A percentile compares a stretch with the other conserved stretches of the same genome.
Conservation (phyloP, 2,113 vertebrate genomes). For the Trichomycterus rosablanca region DNA sequence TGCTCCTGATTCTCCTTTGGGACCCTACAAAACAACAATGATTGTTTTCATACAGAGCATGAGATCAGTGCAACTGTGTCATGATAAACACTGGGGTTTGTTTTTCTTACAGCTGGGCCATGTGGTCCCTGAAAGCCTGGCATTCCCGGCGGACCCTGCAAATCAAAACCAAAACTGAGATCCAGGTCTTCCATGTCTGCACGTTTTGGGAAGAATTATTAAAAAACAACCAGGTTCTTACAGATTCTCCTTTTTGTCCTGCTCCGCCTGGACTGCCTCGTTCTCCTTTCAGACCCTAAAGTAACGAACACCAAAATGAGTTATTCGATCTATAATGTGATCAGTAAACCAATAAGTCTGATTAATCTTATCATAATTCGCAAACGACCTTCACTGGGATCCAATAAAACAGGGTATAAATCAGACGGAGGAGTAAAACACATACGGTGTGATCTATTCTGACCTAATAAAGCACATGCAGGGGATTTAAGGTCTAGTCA, state of each 20-base stretch:
- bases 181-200: not conserved
- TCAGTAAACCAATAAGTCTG: not conserved
- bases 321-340: too few relatives aligned
- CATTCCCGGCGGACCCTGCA: slow-evolving; percentile 81
- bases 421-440: too few relatives aligned
- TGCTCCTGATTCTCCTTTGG: slow-evolving; percentile 80
- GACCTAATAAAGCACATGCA: too few relatives aligned
- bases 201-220: not conserved
- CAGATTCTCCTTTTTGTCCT: slow-evolving; percentile 86
- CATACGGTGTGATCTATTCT: too few relatives aligned
- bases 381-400: too few relatives aligned
- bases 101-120: slow-evolving; percentile 73
- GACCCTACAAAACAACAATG: slow-evolving; percentile 66
- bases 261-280: slow-evolving; percentile 74
- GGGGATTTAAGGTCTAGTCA: too few relatives aligned
- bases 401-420: too few relatives aligned
- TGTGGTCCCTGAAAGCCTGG: slow-evolving; percentile 77
- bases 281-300: slow-evolving; percentile 86
- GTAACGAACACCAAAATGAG: not conserved
- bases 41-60: not conserved
- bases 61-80: not conserved
- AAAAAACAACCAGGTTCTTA: slow-evolving; percentile 58
- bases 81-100: not conserved
- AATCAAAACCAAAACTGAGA: slow-evolving; percentile 3
- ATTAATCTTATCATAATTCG: too few relatives aligned